Base-by-base conservation (phyloP, 2,797 vertebrate species). In the Chaunax sp. region DNA sequence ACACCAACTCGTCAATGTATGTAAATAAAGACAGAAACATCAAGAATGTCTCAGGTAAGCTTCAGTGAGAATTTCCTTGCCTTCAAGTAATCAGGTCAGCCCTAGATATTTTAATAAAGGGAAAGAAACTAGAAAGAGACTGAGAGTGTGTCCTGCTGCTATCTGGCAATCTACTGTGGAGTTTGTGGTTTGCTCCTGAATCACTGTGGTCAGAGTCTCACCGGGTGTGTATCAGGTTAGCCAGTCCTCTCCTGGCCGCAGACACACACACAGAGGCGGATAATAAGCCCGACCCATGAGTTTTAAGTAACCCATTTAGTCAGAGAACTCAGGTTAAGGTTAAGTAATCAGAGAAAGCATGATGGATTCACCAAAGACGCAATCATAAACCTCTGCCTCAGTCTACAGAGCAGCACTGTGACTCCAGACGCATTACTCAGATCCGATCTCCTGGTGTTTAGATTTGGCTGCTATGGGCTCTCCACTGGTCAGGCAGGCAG, bases 161-260 rank as follows among this genome's bases (percentile, higher is more conserved):
- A 79, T 77, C 72, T 81, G 81, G 79, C 74, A 68, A 60, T 46
- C 57, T 64, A 45, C 65, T 33, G 74, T 22, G 7, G 43, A 79
- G 70, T 59, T 81, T 84, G 81, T 8, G 82, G 77, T 71, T 83
- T 82, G 43, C 66, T 54, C 73, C 63, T 58, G 45, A 81, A 77
- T 69, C 81, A 62, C 59, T 85, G 77, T 82, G 84, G 79, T 89
- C 53, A 3, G 14, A 70, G 54, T 64, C 59, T 81, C 66, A 75
- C 55, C 38, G 38, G 57, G 67, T 74, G 62, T 63, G 72, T 58
- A 58, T 81, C 79, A 80, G 78, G 79, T 83, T 81, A 81, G 58
- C 61, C 19, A 4, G 37, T 61, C 68, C 40, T 57, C 53, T 57
- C 49, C 55, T 80, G 63, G 75, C 65, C 62, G 64, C 71, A 69